phyloP scores from a whole-genome alignment of 2,113 vertebrate species.

The Furnarius figulus region DNA sequence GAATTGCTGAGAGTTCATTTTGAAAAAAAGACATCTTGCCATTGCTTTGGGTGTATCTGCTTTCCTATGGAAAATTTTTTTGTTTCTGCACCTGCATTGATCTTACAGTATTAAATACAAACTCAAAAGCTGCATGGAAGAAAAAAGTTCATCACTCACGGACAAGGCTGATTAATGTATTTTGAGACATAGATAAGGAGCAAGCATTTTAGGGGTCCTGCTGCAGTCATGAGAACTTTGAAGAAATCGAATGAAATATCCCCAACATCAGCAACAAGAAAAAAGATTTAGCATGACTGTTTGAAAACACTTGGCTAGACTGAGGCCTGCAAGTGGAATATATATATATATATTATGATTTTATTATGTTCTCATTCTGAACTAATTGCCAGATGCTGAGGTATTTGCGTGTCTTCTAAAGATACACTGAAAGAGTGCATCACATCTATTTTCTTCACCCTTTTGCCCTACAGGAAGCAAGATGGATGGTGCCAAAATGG shows the following conservation, averaged over 20 bases:
- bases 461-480: not conserved
- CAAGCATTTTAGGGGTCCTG: not conserved
- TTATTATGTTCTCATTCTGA: not conserved
- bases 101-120: not conserved
- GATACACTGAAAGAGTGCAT: not conserved
- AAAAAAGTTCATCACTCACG: not conserved
- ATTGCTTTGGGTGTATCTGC: not conserved
- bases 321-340: not conserved
- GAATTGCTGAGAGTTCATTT: not conserved
- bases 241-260: not conserved
- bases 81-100: not conserved
- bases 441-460: not conserved
- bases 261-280: not conserved
- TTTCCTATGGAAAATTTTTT: not conserved
- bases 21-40: not conserved
- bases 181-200: not conserved
- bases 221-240: not conserved
- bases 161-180: constrained; percentile 26
- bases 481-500: not conserved
- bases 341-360: not conserved
- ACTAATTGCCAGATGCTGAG: not conserved
- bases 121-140: not conserved
- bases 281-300: not conserved
- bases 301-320: not conserved
- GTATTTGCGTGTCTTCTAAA: not conserved